Conservation (phyloP, 2,113 vertebrate species). For the Pterocles burchelli region DNA sequence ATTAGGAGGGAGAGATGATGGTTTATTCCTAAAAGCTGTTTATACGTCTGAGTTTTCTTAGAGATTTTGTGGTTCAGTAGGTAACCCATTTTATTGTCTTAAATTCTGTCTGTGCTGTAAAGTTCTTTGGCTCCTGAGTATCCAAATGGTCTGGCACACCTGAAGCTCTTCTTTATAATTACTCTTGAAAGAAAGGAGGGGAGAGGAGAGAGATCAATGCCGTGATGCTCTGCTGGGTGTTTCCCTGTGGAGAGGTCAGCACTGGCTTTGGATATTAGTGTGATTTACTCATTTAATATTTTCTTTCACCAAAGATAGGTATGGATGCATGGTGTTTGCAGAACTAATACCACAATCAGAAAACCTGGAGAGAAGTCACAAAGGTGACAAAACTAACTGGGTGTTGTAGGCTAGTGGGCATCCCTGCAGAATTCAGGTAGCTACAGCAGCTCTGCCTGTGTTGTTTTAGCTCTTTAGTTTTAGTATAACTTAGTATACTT, state of each 20-base stretch:
- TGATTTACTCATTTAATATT: neutral
- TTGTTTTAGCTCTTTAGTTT: neutral
- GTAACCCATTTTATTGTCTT: neutral
- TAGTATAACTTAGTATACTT: too few relatives aligned
- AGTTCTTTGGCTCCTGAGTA: neutral
- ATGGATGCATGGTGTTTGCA: neutral
- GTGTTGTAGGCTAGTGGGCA: accelerated
- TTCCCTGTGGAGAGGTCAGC: neutral
- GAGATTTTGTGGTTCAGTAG: neutral
- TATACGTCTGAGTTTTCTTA: neutral
- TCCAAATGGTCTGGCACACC: neutral
- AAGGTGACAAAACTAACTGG: neutral
- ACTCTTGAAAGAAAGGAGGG: neutral
- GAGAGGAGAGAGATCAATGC: neutral
- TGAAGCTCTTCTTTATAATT: neutral
- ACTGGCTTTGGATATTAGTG: neutral
- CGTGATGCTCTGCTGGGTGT: accelerated
- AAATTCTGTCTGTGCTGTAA: neutral
- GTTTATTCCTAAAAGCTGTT: neutral
- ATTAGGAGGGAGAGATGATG: neutral
- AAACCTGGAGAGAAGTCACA: neutral
- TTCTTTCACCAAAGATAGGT: neutral
- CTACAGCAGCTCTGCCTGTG: neutral
- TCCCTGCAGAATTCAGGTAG: neutral
- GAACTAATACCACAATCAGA: neutral